These are phyloP conservation scores for Seriola dumerili DNA, from an alignment of 2,113 vertebrate species.

Conservation along the genomic window DNA sequence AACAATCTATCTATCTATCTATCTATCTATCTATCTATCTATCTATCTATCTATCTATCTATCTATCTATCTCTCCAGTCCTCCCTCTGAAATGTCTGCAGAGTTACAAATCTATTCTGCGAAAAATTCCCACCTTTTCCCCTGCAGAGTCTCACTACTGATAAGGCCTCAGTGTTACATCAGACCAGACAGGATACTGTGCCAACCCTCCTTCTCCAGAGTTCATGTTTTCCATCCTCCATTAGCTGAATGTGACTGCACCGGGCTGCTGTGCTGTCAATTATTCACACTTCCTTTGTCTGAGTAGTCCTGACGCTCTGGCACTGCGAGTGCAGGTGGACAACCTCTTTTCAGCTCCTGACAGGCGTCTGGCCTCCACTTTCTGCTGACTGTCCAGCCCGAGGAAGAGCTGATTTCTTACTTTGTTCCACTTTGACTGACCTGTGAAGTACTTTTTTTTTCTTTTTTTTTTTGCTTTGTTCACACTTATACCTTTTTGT, in stretches of 20 bases:
- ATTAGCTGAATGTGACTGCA: constrained; percentile 64
- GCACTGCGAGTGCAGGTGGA: constrained; percentile 28
- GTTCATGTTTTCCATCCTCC: constrained; percentile 61
- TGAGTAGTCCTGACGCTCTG: constrained; percentile 44
- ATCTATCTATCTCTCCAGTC: not conserved
- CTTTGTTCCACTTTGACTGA: constrained; percentile 18
- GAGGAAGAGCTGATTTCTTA: constrained; percentile 10
- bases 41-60: too few species aligned
- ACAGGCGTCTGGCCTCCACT: constrained; percentile 25
- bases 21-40: too few species aligned
- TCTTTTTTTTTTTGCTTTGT: not conserved
- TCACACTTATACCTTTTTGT: not conserved
- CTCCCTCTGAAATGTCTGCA: not conserved
- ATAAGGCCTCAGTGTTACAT: constrained; percentile 37
- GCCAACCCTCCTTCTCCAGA: constrained; percentile 25
- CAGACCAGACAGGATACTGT: constrained; percentile 15
- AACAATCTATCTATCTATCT: too few species aligned
- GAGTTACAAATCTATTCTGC: constrained; percentile 1
- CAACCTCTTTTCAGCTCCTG: constrained; percentile 46
- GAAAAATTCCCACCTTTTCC: not conserved
- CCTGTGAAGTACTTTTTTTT: not conserved
- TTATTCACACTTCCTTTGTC: constrained; percentile 73
- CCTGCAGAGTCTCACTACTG: not conserved
- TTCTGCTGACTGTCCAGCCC: constrained; percentile 35
- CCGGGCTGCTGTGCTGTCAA: constrained; percentile 63